Evolutionary conservation across 1,140 invertebrate species (phyloP), one percentile per base, ranked within the genome.

Genomic region (Coenobita brevimanus): DNA sequence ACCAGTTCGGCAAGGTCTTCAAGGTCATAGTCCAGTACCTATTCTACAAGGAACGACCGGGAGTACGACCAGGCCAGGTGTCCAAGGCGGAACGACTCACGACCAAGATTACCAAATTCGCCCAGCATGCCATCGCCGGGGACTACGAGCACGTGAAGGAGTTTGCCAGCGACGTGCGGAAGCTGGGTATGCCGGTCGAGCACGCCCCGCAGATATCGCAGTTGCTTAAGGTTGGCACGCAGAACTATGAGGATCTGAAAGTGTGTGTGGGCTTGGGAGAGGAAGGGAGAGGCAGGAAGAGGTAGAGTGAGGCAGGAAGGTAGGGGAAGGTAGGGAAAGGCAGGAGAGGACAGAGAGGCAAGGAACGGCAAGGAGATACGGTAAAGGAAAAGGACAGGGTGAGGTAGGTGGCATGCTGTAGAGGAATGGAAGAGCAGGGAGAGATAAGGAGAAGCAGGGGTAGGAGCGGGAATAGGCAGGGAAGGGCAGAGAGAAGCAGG

Each of bases 1-100:
- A 99, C 93, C 96, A 98, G 91, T 99, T 97, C 92, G 98, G 98
- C 3, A 99, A 99, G 93, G 99, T 99, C 91, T 99, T 99, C 93
- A 99, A 98, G 0, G 95, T 99, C 21, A 99, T 99, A 93, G 93
- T 99, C 62, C 98, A 99, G 92, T 99, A 99, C 92, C 96, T 99
- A 43, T 98, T 99, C 93, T 99, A 99, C 93, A 99, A 99, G 92
- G 99, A 99, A 92, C 94, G 98, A 38, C 98, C 99, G 0, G 99
- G 99, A 3, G 97, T 99, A 17, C 94, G 98, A 91, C 97, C 98
- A 0, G 99, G 98, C 15, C 97, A 99, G 92, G 97, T 99, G 54
- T 97, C 97, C 24, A 98, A 98, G 60, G 97, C 97, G 8, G 97
- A 98, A 93, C 94, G 97, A 81, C 95, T 98, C 69, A 97, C 97